Conservation (phyloP, 2,113 vertebrate genomes). For the Sprattus sprattus region DNA sequence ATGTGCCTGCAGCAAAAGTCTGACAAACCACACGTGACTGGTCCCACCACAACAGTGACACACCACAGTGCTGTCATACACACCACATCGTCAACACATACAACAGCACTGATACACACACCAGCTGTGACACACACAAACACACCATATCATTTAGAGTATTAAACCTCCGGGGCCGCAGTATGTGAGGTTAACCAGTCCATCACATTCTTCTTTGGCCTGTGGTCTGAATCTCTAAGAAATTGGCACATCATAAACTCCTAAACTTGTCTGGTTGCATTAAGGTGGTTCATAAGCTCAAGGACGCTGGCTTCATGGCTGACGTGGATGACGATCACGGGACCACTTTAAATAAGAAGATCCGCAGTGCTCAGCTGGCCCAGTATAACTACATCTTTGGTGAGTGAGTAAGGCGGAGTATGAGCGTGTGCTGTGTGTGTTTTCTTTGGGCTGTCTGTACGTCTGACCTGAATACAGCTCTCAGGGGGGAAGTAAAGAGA, state of each 20-base stretch:
- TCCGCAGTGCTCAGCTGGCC: constrained; percentile 82
- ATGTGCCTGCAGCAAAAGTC: not conserved
- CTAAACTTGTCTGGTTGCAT: not conserved
- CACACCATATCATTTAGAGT: not conserved
- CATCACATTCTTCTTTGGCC: not conserved
- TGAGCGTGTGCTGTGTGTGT: not conserved
- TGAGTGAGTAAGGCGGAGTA: constrained; percentile 52
- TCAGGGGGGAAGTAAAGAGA: too few species aligned
- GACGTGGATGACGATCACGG: constrained; percentile 72
- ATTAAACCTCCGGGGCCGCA: not conserved
- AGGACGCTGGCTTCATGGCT: constrained; percentile 70
- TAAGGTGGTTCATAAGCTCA: constrained; percentile 75
- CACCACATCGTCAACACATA: not conserved
- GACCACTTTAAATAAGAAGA: constrained; percentile 82
- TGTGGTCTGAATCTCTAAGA: not conserved
- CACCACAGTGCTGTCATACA: not conserved
- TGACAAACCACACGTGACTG: not conserved
- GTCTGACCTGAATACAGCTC: not conserved
- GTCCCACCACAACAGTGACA: not conserved
- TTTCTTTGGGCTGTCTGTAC: not conserved
- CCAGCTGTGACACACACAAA: not conserved
- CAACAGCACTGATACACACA: not conserved
- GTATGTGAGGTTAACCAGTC: not conserved
- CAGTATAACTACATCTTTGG: constrained; percentile 92
- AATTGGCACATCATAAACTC: not conserved